Percentiles rank a stretch among this genome's conserved stretches.
These are phyloP conservation scores for Falco biarmicus DNA, from an alignment of 2,797 vertebrate genomes.

Conservation along the genomic window DNA sequence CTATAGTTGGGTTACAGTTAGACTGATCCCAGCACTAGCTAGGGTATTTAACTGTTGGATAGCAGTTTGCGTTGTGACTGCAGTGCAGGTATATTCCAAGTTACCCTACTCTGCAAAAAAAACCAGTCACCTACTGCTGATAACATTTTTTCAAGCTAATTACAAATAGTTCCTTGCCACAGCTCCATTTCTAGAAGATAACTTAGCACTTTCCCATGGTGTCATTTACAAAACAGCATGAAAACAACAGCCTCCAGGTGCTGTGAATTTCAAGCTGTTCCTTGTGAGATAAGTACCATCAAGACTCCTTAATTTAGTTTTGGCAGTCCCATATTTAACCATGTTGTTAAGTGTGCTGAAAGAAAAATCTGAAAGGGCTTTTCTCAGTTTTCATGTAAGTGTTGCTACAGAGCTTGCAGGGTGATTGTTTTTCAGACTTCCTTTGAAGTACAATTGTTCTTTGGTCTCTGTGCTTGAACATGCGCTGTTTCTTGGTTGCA, in stretches of 20 bases:
- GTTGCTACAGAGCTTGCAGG: background rate
- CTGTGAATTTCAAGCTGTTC: constrained; percentile 37
- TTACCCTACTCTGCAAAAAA: background rate
- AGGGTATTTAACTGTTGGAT: background rate
- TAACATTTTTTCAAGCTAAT: background rate
- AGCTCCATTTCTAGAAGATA: background rate
- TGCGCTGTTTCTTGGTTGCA: background rate
- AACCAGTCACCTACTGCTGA: background rate
- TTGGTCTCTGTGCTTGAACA: background rate
- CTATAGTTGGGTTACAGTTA: background rate
- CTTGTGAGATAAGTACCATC: constrained; percentile 42
- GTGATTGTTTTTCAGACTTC: background rate
- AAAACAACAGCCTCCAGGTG: constrained; percentile 42
- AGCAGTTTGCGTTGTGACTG: background rate
- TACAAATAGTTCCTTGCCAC: background rate
- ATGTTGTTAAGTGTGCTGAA: background rate
- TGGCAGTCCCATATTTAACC: constrained; percentile 39
- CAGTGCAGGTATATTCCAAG: background rate
- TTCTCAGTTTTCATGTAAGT: constrained; percentile 31
- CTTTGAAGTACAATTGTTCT: background rate
- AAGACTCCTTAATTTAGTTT: constrained; percentile 38
- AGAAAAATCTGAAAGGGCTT: constrained; percentile 41
- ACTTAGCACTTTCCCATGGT: constrained; percentile 17
- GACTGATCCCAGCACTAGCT: background rate
- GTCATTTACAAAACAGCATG: constrained; percentile 41